Percentiles rank a stretch among this genome's conserved stretches.
Evolutionary conservation across 2,888 invertebrate genomes (phyloP).

Genomic region (Agrochola macilenta): DNA sequence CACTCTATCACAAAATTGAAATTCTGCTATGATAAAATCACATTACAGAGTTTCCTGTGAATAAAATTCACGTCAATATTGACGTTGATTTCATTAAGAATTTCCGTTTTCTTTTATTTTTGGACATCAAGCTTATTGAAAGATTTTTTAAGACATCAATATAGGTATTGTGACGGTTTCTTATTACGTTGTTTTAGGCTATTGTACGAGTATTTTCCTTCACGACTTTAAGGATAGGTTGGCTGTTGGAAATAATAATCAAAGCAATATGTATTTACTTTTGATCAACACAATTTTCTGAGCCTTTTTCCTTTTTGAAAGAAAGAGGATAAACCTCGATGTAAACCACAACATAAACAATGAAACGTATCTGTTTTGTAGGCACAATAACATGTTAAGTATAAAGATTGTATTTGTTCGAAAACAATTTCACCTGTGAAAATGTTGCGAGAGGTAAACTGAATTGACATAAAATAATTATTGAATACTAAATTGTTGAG

Average conservation of each 20-base stretch:
- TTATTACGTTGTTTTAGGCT: neutral
- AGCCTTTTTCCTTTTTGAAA: neutral
- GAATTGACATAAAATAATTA: too few relatives aligned
- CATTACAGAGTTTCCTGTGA: neutral
- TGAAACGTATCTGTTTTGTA: neutral
- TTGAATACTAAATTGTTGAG: too few relatives aligned
- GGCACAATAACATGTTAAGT: neutral
- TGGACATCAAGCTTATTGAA: constrained; percentile 23
- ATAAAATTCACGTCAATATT: constrained; percentile 28
- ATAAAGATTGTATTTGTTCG: neutral
- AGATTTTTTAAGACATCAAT: constrained; percentile 16
- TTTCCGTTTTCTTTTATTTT: constrained; percentile 13
- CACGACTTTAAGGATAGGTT: neutral
- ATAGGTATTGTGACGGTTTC: neutral
- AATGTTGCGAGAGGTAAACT: neutral
- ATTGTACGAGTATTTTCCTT: neutral
- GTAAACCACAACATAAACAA: neutral
- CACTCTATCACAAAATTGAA: constrained; percentile 28
- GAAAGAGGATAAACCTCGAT: too few relatives aligned
- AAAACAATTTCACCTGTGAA: neutral
- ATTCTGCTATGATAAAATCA: constrained; percentile 22
- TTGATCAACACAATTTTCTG: neutral
- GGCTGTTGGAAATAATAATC: neutral
- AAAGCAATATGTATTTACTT: neutral
- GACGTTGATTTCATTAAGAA: constrained; percentile 34